phyloP scores from a whole-genome alignment of 2,888 invertebrate species.

The Perizoma flavofasciatum region DNA sequence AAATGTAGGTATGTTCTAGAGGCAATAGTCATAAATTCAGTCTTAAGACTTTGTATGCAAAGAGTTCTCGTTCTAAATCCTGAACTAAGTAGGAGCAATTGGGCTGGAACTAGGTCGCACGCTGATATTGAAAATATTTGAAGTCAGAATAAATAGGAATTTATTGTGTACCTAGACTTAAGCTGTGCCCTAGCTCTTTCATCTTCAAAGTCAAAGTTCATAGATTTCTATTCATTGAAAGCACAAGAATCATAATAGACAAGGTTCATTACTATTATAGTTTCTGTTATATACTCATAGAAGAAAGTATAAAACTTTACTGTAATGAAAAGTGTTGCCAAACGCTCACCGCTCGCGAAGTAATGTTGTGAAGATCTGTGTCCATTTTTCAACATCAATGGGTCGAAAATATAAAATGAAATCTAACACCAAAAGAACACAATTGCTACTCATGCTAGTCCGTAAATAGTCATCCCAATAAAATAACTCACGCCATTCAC shows the following conservation, averaged over 20 bases:
- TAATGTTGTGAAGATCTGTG: too few species aligned
- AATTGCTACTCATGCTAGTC: conserved; percentile 30
- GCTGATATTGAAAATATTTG: conserved; percentile 19
- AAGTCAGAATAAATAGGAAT: background rate
- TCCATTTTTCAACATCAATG: background rate
- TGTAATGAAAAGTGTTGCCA: too few species aligned
- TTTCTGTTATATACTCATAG: too few species aligned
- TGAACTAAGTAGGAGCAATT: conserved; percentile 16
- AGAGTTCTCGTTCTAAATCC: conserved; percentile 16
- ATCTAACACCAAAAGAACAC: conserved; percentile 34
- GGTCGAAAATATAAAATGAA: conserved; percentile 27
- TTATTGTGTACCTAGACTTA: too few species aligned
- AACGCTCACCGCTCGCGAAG: too few species aligned
- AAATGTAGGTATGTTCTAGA: too few species aligned
- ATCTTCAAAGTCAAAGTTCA: too few species aligned
- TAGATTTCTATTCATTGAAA: too few species aligned
- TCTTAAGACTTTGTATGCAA: conserved; percentile 9
- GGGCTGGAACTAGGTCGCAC: conserved; percentile 21
- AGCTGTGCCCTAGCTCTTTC: too few species aligned
- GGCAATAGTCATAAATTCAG: background rate
- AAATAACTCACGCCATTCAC: conserved; percentile 56
- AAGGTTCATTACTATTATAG: too few species aligned
- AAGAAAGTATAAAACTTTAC: too few species aligned
- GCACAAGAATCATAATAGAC: too few species aligned
- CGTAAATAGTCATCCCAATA: conserved; percentile 53